These are phyloP conservation scores for Catostomus latipinnis DNA, from an alignment of 2,797 vertebrate genomes.

Conservation along the genomic window DNA sequence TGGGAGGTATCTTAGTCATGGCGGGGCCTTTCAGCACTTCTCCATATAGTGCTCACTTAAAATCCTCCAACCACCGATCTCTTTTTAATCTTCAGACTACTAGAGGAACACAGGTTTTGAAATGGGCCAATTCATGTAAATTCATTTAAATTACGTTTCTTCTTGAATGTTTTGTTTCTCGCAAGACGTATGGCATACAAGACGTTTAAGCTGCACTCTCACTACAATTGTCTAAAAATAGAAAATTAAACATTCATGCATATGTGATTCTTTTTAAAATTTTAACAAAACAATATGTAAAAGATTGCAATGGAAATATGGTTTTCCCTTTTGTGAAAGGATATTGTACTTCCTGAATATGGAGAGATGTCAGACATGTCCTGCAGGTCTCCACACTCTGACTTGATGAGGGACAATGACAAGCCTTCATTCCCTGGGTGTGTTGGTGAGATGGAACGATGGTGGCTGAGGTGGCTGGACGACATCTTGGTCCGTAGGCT, in stretches of 20 bases:
- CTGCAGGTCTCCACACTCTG: slow-evolving; percentile 95
- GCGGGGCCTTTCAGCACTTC: slow-evolving; percentile 74
- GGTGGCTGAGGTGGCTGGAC: slow-evolving; percentile 86
- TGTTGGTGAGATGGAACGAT: slow-evolving; percentile 91
- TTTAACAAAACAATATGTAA: neutral
- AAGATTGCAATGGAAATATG: too few relatives aligned
- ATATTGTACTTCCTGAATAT: slow-evolving; percentile 99
- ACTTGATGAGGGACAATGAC: slow-evolving; percentile 96
- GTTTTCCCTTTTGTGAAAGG: slow-evolving; percentile 74
- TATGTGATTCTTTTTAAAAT: neutral
- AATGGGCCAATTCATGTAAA: slow-evolving; percentile 73
- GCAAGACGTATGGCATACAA: slow-evolving; percentile 33
- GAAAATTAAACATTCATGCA: neutral
- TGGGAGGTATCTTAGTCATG: slow-evolving; percentile 62
- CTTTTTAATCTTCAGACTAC: slow-evolving; percentile 78
- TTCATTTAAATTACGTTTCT: slow-evolving; percentile 72
- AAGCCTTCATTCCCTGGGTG: slow-evolving; percentile 93
- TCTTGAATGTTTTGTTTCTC: slow-evolving; percentile 13
- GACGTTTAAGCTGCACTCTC: neutral
- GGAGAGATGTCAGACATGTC: slow-evolving; percentile 98
- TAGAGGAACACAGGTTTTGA: slow-evolving; percentile 69
- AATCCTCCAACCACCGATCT: slow-evolving; percentile 73
- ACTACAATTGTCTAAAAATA: neutral
- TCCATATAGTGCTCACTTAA: slow-evolving; percentile 76
- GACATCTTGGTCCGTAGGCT: slow-evolving; percentile 99